These are phyloP conservation scores for Nymphalis urticae DNA, from an alignment of 2,888 invertebrate genomes.

Conservation along the genomic window DNA sequence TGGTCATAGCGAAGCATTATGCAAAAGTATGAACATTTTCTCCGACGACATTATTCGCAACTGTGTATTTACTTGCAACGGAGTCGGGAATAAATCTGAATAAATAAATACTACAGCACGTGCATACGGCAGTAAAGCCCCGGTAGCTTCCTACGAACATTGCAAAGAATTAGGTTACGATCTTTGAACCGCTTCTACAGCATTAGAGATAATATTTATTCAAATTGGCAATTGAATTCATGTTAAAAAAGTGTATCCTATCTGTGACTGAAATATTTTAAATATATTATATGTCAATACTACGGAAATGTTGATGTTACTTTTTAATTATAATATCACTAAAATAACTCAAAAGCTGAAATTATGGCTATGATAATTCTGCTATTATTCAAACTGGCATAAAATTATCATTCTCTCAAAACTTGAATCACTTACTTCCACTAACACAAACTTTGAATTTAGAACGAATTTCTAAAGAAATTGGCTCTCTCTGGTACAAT, in stretches of 20 bases:
- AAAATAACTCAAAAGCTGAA: too few relatives aligned
- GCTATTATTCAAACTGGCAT: too few relatives aligned
- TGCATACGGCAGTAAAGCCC: constrained; percentile 63
- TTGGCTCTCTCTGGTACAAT: too few relatives aligned
- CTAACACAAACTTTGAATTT: too few relatives aligned
- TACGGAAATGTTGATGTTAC: too few relatives aligned
- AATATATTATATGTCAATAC: too few relatives aligned
- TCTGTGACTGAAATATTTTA: background rate
- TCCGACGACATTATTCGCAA: constrained; percentile 59
- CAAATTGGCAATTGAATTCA: background rate
- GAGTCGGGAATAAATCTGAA: constrained; percentile 60
- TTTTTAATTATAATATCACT: too few relatives aligned
- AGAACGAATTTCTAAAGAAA: too few relatives aligned
- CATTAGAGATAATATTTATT: constrained; percentile 11
- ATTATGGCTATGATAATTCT: too few relatives aligned
- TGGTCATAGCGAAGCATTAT: constrained; percentile 38
- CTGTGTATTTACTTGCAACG: constrained; percentile 53
- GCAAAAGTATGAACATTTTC: constrained; percentile 53
- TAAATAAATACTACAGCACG: constrained; percentile 70
- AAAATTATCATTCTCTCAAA: too few relatives aligned
- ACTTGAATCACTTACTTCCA: too few relatives aligned
- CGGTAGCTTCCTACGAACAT: constrained; percentile 58
- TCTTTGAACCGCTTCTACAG: constrained; percentile 14
- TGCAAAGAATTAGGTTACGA: constrained; percentile 41
- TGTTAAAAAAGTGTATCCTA: background rate